A percentile compares a stretch with the other conserved stretches of the same genome.
Evolutionary conservation across 2,797 vertebrate species (phyloP).

Genomic region (Petrocephalus sullivani): DNA sequence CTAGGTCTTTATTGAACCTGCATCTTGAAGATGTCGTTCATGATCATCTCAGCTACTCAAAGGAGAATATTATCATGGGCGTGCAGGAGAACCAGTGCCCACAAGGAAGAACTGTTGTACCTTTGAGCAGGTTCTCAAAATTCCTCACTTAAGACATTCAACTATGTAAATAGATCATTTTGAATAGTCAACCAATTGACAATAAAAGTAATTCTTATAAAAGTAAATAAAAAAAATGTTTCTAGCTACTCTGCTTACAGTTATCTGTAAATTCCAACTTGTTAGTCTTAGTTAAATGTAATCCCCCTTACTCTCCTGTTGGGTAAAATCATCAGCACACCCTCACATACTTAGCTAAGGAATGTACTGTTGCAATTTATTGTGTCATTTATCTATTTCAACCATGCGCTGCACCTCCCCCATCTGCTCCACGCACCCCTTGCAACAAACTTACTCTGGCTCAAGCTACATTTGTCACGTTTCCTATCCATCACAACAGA

Average conservation of each 20-base stretch:
- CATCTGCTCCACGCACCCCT: not conserved
- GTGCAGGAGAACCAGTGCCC: not conserved
- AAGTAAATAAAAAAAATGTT: not conserved
- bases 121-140: not conserved
- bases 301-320: not conserved
- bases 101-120: not conserved
- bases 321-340: not conserved
- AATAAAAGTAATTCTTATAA: not conserved
- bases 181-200: not conserved
- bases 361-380: not conserved
- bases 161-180: not conserved
- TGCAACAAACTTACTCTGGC: not conserved
- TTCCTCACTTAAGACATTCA: not conserved
- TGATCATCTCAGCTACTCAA: not conserved
- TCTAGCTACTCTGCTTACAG: not conserved
- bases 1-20: not conserved
- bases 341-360: not conserved
- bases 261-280: not conserved
- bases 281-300: not conserved
- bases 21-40: not conserved
- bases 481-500: not conserved
- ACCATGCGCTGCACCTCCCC: not conserved
- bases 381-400: not conserved
- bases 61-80: not conserved
- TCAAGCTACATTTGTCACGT: not conserved